Evolutionary conservation across 2,797 vertebrate genomes (phyloP).

Genomic region (Caiman crocodilus): DNA sequence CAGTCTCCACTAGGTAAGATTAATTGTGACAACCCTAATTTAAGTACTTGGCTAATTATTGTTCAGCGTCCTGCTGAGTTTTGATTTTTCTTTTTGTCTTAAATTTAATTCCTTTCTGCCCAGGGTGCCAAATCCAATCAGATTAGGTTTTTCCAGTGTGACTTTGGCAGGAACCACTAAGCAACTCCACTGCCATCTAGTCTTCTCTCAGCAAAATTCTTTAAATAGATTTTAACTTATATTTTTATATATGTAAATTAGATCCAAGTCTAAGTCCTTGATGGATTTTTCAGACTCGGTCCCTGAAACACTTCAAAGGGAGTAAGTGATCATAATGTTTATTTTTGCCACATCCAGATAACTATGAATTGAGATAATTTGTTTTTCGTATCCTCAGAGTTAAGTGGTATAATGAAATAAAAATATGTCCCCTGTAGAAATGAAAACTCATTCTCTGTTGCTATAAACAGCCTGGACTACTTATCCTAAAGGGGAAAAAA

Average conservation of each 20-base stretch:
- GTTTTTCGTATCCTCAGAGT: background rate
- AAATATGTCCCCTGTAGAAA: background rate
- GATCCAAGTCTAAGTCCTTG: background rate
- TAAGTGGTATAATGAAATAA: slow-evolving; percentile 1
- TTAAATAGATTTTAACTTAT: background rate
- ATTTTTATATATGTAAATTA: slow-evolving; percentile 33
- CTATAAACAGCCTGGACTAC: slow-evolving; percentile 15
- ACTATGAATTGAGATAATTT: background rate
- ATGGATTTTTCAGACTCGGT: slow-evolving; percentile 10
- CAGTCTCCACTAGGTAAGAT: background rate
- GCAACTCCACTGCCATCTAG: background rate
- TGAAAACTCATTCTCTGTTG: background rate
- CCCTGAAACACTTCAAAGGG: slow-evolving; percentile 23
- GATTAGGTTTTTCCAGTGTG: slow-evolving; percentile 36
- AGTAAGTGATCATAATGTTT: background rate
- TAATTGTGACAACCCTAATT: background rate
- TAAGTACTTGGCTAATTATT: slow-evolving; percentile 31
- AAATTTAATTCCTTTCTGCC: slow-evolving; percentile 1
- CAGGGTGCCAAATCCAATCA: background rate
- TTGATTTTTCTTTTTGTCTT: slow-evolving; percentile 41
- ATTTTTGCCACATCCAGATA: slow-evolving; percentile 1
- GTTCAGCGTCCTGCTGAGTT: background rate
- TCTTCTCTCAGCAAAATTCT: background rate
- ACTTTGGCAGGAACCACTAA: slow-evolving; percentile 8
- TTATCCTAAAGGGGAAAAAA: slow-evolving; percentile 2